Evolutionary conservation across 2,888 invertebrate species (phyloP), one percentile per base, ranked within the genome.

Genomic region (Rhamphomyia laevipes): DNA sequence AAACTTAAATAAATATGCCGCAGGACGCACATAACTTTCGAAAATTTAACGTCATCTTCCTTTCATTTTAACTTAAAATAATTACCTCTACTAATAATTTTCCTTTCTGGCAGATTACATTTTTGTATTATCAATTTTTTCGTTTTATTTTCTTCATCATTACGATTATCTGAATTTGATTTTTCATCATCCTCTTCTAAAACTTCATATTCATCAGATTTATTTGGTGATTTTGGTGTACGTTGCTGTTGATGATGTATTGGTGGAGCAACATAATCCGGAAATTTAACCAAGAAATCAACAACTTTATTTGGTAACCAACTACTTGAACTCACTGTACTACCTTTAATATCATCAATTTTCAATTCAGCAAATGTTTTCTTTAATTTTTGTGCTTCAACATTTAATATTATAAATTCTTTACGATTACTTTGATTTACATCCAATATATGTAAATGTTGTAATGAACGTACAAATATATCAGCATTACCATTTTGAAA

Each of bases 401-500:
- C 76, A 51, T 82, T 81, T 2, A 84, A 73, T 2, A 93, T 81
- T 15, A 89, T 70, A 63, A 79, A 86, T 41, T 84, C 69, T 58
- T 82, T 78, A 51, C 79, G 80, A 56, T 89, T 88, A 51, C 82
- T 77, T 51, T 81, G 77, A 3, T 59, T 56, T 38, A 54, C 57
- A 43, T 65, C 65, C 18, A 70, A 60, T 15, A 68, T 58, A 55
- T 67, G 64, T 18, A 62, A 53, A 35, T 64, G 63, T 2, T 63
- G 61, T 60, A 71, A 63, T 12, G 63, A 63, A 5, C 62, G 58
- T 15, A 71, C 60, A 52, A 71, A 70, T 48, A 81, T 78, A 59
- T 87, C 86, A 1, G 89, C 88, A 58, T 91, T 90, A 0, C 87
- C 89, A 57, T 86, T 81, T 65, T 89, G 89, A 70, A 94, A 93